Percentiles rank a stretch among this genome's conserved stretches.
Conservation (phyloP, 2,113 vertebrate genomes). For the Diadophis punctatus region DNA sequence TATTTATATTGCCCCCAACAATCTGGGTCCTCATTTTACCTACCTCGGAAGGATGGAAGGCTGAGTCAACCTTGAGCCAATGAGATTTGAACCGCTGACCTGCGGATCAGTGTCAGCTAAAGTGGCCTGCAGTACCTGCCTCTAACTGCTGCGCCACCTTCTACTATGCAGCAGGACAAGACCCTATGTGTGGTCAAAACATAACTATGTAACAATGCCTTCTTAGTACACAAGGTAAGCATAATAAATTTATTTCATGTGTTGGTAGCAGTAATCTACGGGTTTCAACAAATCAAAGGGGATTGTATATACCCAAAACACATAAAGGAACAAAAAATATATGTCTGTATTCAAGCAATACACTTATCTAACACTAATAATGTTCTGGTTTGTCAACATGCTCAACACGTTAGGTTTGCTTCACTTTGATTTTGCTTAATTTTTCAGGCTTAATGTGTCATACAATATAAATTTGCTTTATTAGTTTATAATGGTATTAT, state of each 20-base stretch:
- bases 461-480: neutral
- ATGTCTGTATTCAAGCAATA: neutral
- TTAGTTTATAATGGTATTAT: neutral
- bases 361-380: neutral
- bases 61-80: too few relatives aligned
- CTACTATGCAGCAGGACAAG: neutral
- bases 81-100: too few relatives aligned
- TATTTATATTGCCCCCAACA: too few relatives aligned
- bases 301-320: neutral
- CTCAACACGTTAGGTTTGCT: neutral
- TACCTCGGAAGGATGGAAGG: too few relatives aligned
- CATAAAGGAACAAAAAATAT: neutral
- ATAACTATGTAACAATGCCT: neutral
- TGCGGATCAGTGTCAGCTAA: too few relatives aligned
- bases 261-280: neutral
- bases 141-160: too few relatives aligned
- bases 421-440: neutral
- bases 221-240: neutral
- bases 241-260: neutral
- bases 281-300: neutral
- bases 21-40: too few relatives aligned
- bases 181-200: neutral
- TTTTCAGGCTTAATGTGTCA: neutral
- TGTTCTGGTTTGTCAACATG: neutral
- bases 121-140: too few relatives aligned